Evolutionary conservation across 2,797 vertebrate genomes (phyloP), one percentile per base, ranked within the genome.

Genomic region (Holocentrus rufus): DNA sequence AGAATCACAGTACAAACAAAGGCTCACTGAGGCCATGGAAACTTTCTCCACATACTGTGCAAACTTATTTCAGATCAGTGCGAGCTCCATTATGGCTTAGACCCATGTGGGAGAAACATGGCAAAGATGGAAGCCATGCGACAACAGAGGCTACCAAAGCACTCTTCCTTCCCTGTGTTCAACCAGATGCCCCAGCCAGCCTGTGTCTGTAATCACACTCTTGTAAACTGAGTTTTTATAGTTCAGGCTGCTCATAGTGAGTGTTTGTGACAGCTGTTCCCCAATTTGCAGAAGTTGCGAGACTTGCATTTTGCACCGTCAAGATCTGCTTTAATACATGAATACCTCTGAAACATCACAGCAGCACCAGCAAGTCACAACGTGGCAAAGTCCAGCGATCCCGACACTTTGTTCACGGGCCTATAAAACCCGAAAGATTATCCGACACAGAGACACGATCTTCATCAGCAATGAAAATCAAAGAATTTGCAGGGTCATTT

Each of bases 161-260:
- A 18, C 54, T 64, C 73, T 69, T 25, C 25, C 57, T 75, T 74
- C 59, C 58, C 72, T 70, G 73, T 64, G 79, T 81, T 70, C 84
- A 87, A 85, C 75, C 90, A 90, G 89, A 88, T 91, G 88, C 79
- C 74, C 74, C 47, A 1, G 7, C 49, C 1, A 66, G 25, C 25
- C 49, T 42, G 65, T 0, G 55, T 74, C 91, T 90, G 70, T 91
- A 92, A 92, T 92, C 90, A 92, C 66, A 58, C 62, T 6, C 77
- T 71, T 84, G 87, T 92, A 88, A 92, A 91, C 69, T 20, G 57
- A 84, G 71, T 79, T 89, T 87, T 86, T 85, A 85, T 84, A 84
- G 76, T 82, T 89, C 55, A 84, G 72, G 76, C 77, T 83, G 86
- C 77, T 84, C 3, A 8, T 80, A 77, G 86, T 69, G 74, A 76